Conservation (phyloP, 2,797 vertebrate species). For the Darevskia nairensis region DNA sequence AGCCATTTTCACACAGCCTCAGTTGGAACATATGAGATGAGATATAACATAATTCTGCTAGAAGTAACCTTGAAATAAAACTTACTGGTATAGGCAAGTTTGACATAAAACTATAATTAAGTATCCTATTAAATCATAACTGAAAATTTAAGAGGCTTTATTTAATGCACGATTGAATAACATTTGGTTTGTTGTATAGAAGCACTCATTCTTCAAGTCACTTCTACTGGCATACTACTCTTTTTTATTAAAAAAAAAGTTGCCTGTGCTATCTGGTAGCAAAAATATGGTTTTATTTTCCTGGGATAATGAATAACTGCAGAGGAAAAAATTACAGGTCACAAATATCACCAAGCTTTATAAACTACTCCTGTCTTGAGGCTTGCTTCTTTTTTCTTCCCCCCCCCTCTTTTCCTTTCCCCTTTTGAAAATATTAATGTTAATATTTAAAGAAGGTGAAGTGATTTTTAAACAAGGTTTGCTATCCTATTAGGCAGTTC, state of each 20-base stretch:
- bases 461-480: conserved; percentile 38
- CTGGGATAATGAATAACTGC: background rate
- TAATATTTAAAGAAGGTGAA: background rate
- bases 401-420: background rate
- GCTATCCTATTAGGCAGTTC: background rate
- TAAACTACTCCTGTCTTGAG: background rate
- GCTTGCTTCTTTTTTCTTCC: too few species aligned
- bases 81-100: background rate
- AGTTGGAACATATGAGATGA: background rate
- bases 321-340: background rate
- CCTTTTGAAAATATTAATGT: background rate
- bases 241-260: background rate
- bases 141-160: conserved; percentile 31
- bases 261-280: too few species aligned
- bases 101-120: conserved; percentile 35
- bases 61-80: conserved; percentile 12
- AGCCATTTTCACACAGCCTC: background rate
- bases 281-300: conserved; percentile 9
- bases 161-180: conserved; percentile 19
- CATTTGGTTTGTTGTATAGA: background rate
- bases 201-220: background rate
- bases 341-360: background rate
- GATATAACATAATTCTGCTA: background rate
- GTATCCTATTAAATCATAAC: conserved; percentile 28
- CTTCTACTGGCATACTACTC: background rate